Percentiles rank a stretch among this genome's conserved stretches.
Evolutionary conservation across 2,888 invertebrate species (phyloP).

Genomic region (Chironomus tentans): DNA sequence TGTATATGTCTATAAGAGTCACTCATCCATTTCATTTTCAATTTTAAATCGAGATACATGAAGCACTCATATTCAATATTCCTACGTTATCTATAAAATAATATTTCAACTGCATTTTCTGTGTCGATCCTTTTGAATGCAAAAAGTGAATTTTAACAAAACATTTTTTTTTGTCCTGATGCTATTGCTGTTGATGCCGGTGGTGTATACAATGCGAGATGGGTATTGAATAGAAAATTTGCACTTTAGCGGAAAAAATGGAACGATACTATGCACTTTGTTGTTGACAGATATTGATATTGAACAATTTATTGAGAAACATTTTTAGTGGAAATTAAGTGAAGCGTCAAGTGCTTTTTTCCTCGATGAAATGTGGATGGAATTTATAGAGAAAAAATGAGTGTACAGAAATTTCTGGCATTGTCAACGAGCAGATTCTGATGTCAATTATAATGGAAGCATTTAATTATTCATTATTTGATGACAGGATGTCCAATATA

Average conservation of each 20-base stretch:
- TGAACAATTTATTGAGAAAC: background rate
- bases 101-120: background rate
- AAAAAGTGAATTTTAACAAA: background rate
- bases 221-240: background rate
- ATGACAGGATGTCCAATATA: too few relatives aligned
- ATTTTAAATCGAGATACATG: background rate
- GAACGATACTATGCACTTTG: background rate
- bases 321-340: background rate
- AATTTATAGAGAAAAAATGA: too few relatives aligned
- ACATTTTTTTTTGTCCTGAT: background rate
- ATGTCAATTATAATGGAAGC: too few relatives aligned
- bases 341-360: background rate
- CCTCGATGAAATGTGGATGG: too few relatives aligned
- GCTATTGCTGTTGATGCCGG: too few relatives aligned
- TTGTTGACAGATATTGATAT: background rate
- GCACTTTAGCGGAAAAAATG: background rate
- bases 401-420: too few relatives aligned
- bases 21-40: slow-evolving; percentile 1
- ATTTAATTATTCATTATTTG: too few relatives aligned
- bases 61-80: background rate
- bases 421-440: too few relatives aligned
- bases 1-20: background rate
- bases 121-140: background rate
- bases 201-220: too few relatives aligned
- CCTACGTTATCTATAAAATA: background rate